Conservation (phyloP, 2,888 invertebrate genomes). For the Acleris laterana region DNA sequence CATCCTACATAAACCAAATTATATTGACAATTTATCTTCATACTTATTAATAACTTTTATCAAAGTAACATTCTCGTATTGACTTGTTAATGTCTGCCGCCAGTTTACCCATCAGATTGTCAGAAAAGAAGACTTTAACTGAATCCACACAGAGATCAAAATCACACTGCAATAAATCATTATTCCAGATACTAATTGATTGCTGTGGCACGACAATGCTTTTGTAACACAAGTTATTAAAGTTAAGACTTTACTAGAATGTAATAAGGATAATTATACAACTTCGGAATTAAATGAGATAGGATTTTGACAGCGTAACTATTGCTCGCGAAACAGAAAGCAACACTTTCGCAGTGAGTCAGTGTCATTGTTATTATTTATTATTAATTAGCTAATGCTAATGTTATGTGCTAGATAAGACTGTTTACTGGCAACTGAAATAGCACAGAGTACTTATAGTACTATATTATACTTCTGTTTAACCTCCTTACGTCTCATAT, state of each 20-base stretch:
- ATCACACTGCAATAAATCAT: background rate
- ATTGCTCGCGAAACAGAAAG: background rate
- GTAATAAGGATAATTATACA: background rate
- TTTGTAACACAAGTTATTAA: background rate
- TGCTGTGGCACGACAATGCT: background rate
- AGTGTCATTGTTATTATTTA: background rate
- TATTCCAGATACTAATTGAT: background rate
- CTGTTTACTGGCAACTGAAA: background rate
- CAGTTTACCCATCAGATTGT: background rate
- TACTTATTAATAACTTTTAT: too few species aligned
- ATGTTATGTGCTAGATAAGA: background rate
- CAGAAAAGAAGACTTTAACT: background rate
- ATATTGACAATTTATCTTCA: too few species aligned
- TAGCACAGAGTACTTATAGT: too few species aligned
- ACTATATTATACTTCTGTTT: too few species aligned
- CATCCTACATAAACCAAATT: too few species aligned
- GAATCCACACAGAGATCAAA: background rate
- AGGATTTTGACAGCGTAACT: background rate
- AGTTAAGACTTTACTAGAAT: background rate
- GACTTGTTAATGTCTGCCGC: background rate
- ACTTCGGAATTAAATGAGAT: background rate
- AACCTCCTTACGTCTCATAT: too few species aligned
- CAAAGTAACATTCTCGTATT: background rate
- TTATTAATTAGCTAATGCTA: slow-evolving; percentile 7
- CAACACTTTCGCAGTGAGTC: slow-evolving; percentile 1